phyloP scores from a whole-genome alignment of 2,113 vertebrate genomes.

The Tupaia tana region DNA sequence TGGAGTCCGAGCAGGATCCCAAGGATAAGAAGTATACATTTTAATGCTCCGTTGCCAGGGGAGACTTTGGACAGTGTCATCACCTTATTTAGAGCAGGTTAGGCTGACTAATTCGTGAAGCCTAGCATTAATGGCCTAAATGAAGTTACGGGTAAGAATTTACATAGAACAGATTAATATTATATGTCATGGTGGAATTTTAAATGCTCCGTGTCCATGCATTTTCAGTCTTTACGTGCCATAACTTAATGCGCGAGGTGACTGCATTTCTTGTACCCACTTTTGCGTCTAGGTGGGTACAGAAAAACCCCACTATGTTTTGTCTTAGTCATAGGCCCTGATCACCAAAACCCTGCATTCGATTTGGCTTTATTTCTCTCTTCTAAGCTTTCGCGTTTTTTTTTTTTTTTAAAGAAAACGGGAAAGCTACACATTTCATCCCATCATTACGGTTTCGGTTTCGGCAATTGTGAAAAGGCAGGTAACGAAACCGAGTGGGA shows the following conservation, averaged over 20 bases:
- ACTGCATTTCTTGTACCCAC: slow-evolving; percentile 69
- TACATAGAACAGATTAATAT: slow-evolving; percentile 89
- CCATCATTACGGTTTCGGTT: slow-evolving; percentile 57
- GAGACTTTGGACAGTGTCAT: slow-evolving; percentile 72
- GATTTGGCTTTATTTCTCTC: neutral
- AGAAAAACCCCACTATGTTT: neutral
- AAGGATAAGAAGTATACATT: slow-evolving; percentile 77
- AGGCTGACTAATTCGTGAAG: slow-evolving; percentile 81
- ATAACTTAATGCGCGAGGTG: slow-evolving; percentile 83
- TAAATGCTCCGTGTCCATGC: slow-evolving; percentile 84
- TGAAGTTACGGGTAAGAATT: slow-evolving; percentile 90
- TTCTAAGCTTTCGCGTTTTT: slow-evolving; percentile 28
- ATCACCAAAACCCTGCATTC: slow-evolving; percentile 17
- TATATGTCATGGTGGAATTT: slow-evolving; percentile 87
- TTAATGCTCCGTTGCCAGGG: slow-evolving; percentile 78
- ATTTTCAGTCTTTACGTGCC: slow-evolving; percentile 87
- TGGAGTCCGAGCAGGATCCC: slow-evolving; percentile 71
- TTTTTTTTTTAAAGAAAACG: neutral
- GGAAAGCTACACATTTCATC: slow-evolving; percentile 58
- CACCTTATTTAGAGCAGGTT: slow-evolving; percentile 83
- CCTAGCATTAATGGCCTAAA: slow-evolving; percentile 83
- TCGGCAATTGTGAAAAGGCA: slow-evolving; percentile 60
- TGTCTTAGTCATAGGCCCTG: slow-evolving; percentile 32
- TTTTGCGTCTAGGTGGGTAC: slow-evolving; percentile 27
- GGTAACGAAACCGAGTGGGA: neutral